Base-by-base conservation (phyloP, 2,113 vertebrate genomes). In the Thamnophis sirtalis region DNA sequence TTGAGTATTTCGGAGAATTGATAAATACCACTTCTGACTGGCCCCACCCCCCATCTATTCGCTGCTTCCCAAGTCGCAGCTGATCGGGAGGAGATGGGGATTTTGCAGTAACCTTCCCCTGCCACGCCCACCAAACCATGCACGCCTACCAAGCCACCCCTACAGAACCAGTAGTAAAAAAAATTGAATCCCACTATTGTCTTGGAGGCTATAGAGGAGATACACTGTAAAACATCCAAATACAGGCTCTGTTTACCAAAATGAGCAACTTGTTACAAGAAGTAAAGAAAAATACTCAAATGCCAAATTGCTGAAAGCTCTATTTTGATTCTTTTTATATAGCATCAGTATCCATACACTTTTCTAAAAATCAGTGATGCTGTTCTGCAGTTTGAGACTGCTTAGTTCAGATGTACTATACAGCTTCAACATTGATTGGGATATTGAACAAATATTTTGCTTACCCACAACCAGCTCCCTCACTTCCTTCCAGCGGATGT, bases 381-480 rank as follows among this genome's bases (percentile, higher is more conserved):
- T 89, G 3, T 86, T 86, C 33, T 86, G 50, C 33, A 73, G 13
- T 21, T 21, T 33, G 51, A 22, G 33, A 19, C 60, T 88, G 51
- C 38, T 56, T 48, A 10, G 3, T 60, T 89, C 54, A 92, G 28
- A 54, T 48, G 15, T 49, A 84, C 22, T 55, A 26, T 43, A 48
- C 80, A 26, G 48, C 13, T 9, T 73, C 49, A 87, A 51, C 8
- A 17, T 22, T 49, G 28, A 49, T n/a, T 73, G 28, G 15, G 58
- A 1, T 9, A 26, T 60, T 10, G 10, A 0, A 22, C 1, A 21
- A 0, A 5, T 73, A 1, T 43, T 92, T 10, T 15, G 95, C 99
- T 97, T 96, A 99, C 99, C 99, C 85, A 99, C 99, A 88, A 99
- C 99, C 91, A 99, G 98, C 96, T 99, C 99, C 4, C 98, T 98